Evolutionary conservation across 35 echinoderm and acorn worm species (phyloP).

Genomic region (Acanthaster planci): DNA sequence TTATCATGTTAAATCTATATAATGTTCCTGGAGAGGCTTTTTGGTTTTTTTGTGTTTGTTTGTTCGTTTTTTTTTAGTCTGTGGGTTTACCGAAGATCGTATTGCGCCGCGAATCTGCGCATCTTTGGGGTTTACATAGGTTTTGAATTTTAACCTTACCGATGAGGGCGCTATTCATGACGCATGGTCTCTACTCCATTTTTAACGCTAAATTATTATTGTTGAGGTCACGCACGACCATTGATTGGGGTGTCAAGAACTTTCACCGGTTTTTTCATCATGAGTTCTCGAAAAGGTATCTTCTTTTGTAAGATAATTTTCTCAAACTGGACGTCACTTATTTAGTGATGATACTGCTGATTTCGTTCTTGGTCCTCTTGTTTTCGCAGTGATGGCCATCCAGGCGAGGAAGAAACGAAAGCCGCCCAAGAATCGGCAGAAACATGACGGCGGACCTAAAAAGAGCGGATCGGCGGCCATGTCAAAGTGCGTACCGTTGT

Average conservation of each 20-base stretch:
- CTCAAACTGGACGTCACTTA: background rate
- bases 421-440: constrained; percentile 45
- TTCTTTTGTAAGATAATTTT: background rate
- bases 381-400: constrained; percentile 42
- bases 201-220: background rate
- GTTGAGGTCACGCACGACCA: background rate
- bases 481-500: constrained; percentile 18
- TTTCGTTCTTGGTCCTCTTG: background rate
- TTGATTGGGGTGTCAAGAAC: constrained; percentile 15
- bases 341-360: background rate
- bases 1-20: too few species aligned
- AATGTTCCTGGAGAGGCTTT: too few species aligned
- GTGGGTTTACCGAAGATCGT: too few species aligned
- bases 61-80: too few species aligned
- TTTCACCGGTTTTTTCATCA: constrained; percentile 34
- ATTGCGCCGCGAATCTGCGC: too few species aligned
- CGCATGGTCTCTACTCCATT: too few species aligned
- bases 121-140: too few species aligned
- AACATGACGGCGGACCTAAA: constrained; percentile 26
- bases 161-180: too few species aligned
- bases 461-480: constrained; percentile 28
- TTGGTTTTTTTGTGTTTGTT: too few species aligned
- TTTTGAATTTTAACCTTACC: too few species aligned
- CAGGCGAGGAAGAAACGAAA: constrained; percentile 57
- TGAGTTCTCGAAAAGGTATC: constrained; percentile 51